These are phyloP conservation scores for Jordanella pulchra DNA, from an alignment of 2,797 vertebrate genomes.

Conservation along the genomic window DNA sequence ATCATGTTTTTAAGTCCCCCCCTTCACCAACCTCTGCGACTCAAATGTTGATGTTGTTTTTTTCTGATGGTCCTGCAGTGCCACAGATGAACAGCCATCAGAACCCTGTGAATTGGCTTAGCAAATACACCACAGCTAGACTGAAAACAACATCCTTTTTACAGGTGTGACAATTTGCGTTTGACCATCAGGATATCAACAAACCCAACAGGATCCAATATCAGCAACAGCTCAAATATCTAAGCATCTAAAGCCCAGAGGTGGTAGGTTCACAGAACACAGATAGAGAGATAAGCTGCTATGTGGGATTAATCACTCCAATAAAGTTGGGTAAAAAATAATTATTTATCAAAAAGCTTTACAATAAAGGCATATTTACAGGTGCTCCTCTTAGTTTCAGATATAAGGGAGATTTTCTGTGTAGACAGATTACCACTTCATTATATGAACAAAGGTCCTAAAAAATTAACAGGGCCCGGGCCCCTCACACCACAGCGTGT, in stretches of 20 bases:
- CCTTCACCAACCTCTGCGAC: slow-evolving; percentile 43
- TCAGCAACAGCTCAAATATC: slow-evolving; percentile 45
- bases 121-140: slow-evolving; percentile 52
- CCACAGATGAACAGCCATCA: slow-evolving; percentile 62
- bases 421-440: slow-evolving; percentile 80
- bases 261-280: slow-evolving; percentile 18
- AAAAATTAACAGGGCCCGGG: slow-evolving; percentile 64
- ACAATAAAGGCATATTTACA: slow-evolving; percentile 62
- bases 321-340: background rate
- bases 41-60: slow-evolving; percentile 67
- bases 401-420: slow-evolving; percentile 66
- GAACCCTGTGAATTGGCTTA: slow-evolving; percentile 53
- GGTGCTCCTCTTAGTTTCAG: slow-evolving; percentile 63
- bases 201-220: slow-evolving; percentile 52
- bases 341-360: slow-evolving; percentile 54
- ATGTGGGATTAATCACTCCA: slow-evolving; percentile 25
- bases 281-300: slow-evolving; percentile 25
- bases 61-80: slow-evolving; percentile 58
- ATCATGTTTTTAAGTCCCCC: slow-evolving; percentile 70
- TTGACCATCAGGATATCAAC: slow-evolving; percentile 49
- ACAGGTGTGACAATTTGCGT: slow-evolving; percentile 57
- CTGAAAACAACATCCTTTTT: slow-evolving; percentile 44
- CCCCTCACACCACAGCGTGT: slow-evolving; percentile 61
- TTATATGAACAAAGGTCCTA: slow-evolving; percentile 74
- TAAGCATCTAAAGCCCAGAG: slow-evolving; percentile 44